These are phyloP conservation scores for Chaetogeoica ovagalla DNA, from an alignment of 2,888 invertebrate genomes.

Conservation along the genomic window DNA sequence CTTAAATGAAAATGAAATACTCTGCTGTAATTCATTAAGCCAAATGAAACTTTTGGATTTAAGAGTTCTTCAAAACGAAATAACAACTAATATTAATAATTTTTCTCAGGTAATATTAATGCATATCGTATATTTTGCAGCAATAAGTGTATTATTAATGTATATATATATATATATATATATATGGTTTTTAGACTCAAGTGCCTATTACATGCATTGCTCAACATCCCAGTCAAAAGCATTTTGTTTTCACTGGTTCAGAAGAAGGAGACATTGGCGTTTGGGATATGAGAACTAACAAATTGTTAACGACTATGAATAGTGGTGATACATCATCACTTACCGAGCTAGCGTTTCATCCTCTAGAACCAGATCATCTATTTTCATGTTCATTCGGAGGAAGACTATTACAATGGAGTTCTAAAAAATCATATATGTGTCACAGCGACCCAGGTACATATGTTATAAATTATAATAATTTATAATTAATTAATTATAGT, in stretches of 20 bases:
- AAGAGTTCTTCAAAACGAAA: conserved; percentile 50
- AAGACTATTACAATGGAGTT: conserved; percentile 88
- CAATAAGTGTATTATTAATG: background rate
- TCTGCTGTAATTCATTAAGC: conserved; percentile 84
- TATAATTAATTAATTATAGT: background rate
- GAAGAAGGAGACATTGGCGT: conserved; percentile 84
- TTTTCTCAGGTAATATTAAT: conserved; percentile 40
- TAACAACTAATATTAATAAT: conserved; percentile 29
- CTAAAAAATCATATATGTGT: conserved; percentile 39
- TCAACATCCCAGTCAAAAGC: conserved; percentile 85
- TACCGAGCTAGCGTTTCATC: conserved; percentile 86
- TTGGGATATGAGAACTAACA: conserved; percentile 80
- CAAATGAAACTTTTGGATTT: conserved; percentile 87
- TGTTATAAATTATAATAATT: background rate
- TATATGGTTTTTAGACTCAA: conserved; percentile 60
- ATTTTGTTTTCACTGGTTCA: conserved; percentile 81
- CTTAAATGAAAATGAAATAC: conserved; percentile 73
- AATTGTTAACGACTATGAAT: conserved; percentile 21
- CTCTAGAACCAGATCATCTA: conserved; percentile 79
- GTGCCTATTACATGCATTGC: conserved; percentile 74
- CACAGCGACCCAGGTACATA: conserved; percentile 13
- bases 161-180: too few relatives aligned
- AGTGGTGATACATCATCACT: conserved; percentile 62
- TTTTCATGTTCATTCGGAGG: conserved; percentile 81
- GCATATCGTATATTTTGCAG: background rate